Base-by-base conservation (phyloP, 2,888 invertebrate genomes). In the Furcula furcula region DNA sequence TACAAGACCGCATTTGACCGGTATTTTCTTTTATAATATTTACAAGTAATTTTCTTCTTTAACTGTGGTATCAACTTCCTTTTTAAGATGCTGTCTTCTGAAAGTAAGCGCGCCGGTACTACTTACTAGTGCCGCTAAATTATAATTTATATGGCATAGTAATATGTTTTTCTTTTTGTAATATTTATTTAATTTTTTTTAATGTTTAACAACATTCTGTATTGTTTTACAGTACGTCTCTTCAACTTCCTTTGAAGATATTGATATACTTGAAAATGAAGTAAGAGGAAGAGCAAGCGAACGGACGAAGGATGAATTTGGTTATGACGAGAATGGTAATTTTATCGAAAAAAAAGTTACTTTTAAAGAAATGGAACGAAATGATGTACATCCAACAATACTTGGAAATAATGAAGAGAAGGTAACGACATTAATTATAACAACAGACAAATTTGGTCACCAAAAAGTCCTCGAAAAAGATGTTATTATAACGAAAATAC, bases 401-500 rank as follows among this genome's bases (percentile, higher is more conserved):
- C n/a, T n/a, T n/a, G n/a, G n/a, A n/a, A 50, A 56, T 2, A 52
- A 60, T 29, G 68, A 71, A 29, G 66, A 62, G 23, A 40, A 63
- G 10, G 48, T 64, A 2, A 57, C 53, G 42, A 70, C 45, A 0
- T 45, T 76, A 2, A 46, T 55, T 0, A 65, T 79, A 1, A 60
- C 56, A 10, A 43, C 46, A 0, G 77, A 81, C 32, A 60, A 54
- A 1, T 7, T 23, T 0, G 85, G 83, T 2, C 50, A 66, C 7
- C 69, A 76, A 47, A 46, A 29, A 0, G 52, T 83, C 4, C 49
- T 44, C n/a, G 81, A 84, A 51, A 62, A 74, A 45, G 81, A 84
- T 46, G 59, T 71, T 0, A 46, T 71, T 1, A 65, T 80, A 7
- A 65, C 63, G 19, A 60, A 52, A 34, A 43, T 62, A 13, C 43